Evolutionary conservation across 2,113 vertebrate genomes (phyloP).

Genomic region (Morone chrysops): DNA sequence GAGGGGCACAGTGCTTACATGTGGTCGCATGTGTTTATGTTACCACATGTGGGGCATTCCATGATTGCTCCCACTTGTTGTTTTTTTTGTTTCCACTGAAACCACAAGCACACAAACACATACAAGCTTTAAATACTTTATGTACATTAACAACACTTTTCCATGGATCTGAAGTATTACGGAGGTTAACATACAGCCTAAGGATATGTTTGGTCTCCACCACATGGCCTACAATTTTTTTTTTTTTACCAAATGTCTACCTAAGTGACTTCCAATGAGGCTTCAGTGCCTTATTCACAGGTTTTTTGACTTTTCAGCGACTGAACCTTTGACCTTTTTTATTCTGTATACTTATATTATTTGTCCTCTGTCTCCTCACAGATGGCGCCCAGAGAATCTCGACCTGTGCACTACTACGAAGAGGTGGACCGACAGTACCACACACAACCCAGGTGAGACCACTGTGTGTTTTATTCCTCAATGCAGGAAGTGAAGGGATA

Average conservation of each 20-base stretch:
- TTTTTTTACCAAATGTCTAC: neutral
- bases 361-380: conserved; percentile 74
- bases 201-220: conserved; percentile 1
- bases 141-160: neutral
- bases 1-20: conserved; percentile 21
- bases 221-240: neutral
- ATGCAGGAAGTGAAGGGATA: conserved; percentile 55
- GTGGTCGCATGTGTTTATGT: conserved; percentile 48
- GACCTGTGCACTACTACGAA: conserved; percentile 84
- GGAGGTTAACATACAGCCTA: conserved; percentile 31
- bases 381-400: conserved; percentile 88
- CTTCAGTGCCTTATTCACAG: neutral
- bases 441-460: conserved; percentile 89
- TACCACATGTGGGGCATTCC: conserved; percentile 47
- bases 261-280: neutral
- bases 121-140: conserved; percentile 1
- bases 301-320: neutral
- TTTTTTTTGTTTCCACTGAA: conserved; percentile 10
- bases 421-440: conserved; percentile 88
- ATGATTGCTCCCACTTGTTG: neutral
- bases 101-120: conserved; percentile 20
- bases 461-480: neutral
- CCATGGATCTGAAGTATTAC: conserved; percentile 12
- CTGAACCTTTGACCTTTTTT: neutral
- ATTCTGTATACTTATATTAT: neutral